Percentiles rank a stretch among this genome's conserved stretches.
phyloP scores from a whole-genome alignment of 2,888 invertebrate genomes.

The Caenorhabditis afra region DNA sequence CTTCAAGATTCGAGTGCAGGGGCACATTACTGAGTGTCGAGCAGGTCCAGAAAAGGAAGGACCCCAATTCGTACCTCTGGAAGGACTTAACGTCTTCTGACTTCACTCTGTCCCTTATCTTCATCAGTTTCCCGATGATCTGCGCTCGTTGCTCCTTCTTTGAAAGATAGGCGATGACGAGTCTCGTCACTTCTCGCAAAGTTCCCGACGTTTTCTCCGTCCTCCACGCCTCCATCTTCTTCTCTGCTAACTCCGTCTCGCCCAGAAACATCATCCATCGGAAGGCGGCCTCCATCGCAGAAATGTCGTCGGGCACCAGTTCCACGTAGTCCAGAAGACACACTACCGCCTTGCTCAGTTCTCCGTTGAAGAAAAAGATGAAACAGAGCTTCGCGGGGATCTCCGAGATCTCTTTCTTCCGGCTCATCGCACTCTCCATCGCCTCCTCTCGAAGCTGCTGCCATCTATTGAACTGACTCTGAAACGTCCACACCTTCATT shows the following conservation, averaged over 20 bases:
- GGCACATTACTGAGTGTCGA: constrained; percentile 35
- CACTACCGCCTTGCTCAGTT: constrained; percentile 42
- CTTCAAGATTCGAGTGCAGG: not conserved
- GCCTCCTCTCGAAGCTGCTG: constrained; percentile 24
- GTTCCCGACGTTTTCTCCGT: not conserved
- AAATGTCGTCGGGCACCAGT: constrained; percentile 29
- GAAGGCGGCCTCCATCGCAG: constrained; percentile 28
- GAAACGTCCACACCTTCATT: no score
- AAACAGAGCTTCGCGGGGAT: constrained; percentile 39
- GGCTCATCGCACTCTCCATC: not conserved
- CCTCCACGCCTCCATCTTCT: constrained; percentile 35
- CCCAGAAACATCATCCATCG: constrained; percentile 53
- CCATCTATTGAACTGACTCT: constrained; percentile 31
- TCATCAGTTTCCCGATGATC: constrained; percentile 15
- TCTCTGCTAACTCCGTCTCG: constrained; percentile 44
- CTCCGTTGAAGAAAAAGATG: constrained; percentile 38
- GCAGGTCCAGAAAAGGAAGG: constrained; percentile 32
- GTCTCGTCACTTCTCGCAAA: not conserved
- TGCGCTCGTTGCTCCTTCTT: constrained; percentile 1
- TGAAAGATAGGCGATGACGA: constrained; percentile 11
- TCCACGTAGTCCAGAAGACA: constrained; percentile 48
- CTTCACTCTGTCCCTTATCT: constrained; percentile 23
- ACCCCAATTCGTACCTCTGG: constrained; percentile 33
- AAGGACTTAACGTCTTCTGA: constrained; percentile 26
- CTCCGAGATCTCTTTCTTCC: not conserved